These are phyloP conservation scores for Lytechinus pictus DNA, from an alignment of 35 echinoderm and acorn worm genomes.

Conservation along the genomic window DNA sequence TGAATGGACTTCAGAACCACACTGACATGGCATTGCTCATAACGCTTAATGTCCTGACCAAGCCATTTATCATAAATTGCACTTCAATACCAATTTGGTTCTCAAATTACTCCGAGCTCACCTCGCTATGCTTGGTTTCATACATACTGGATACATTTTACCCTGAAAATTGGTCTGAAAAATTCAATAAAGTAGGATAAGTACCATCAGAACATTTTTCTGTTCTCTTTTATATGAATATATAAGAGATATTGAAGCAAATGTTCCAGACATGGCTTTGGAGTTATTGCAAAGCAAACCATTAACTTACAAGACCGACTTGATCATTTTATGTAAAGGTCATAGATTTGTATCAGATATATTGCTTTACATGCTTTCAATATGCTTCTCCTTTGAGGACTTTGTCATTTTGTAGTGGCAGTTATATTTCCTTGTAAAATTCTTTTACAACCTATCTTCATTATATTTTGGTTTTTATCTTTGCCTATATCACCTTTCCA, in stretches of 20 bases:
- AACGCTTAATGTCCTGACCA: background rate
- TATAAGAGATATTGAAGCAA: background rate
- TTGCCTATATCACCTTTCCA: too few relatives aligned
- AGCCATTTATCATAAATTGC: background rate
- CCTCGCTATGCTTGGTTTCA: background rate
- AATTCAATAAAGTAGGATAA: background rate
- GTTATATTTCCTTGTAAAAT: too few relatives aligned
- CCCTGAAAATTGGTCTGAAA: background rate
- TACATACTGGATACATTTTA: background rate
- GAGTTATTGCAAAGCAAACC: background rate
- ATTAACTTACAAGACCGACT: background rate
- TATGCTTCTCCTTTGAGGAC: background rate
- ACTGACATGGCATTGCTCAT: background rate
- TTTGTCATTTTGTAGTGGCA: too few relatives aligned
- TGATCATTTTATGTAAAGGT: background rate
- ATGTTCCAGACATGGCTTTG: background rate
- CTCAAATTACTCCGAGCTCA: background rate
- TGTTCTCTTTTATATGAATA: background rate
- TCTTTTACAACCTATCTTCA: too few relatives aligned
- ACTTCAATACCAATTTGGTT: background rate
- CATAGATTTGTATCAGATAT: background rate
- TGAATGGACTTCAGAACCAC: background rate
- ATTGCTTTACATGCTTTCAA: background rate
- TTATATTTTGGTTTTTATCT: too few relatives aligned
- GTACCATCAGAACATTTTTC: background rate